Evolutionary conservation across 2,797 vertebrate genomes (phyloP).

Genomic region (Pipistrellus kuhlii): DNA sequence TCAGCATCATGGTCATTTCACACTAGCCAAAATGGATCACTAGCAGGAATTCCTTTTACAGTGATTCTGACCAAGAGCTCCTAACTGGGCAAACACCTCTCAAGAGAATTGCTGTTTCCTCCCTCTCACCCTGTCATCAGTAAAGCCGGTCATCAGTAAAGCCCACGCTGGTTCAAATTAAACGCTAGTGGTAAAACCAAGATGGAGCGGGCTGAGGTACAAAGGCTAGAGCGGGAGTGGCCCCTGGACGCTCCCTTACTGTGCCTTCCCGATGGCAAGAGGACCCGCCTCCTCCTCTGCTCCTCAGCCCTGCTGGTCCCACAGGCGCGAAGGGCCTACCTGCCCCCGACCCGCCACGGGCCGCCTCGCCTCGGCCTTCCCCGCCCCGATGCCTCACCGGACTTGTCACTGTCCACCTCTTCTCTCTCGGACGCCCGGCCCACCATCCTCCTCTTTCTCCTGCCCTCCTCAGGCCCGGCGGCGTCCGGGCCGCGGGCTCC

Average conservation of each 20-base stretch:
- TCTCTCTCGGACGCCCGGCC: background rate
- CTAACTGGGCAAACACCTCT: background rate
- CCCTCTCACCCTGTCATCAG: background rate
- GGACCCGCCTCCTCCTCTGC: background rate
- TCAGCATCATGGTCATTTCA: background rate
- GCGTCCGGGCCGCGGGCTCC: background rate
- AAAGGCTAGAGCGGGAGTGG: background rate
- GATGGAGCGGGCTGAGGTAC: background rate
- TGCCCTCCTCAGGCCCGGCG: background rate
- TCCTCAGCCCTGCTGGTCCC: background rate
- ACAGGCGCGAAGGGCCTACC: fast-evolving
- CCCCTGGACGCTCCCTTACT: background rate
- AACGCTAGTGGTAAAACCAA: background rate
- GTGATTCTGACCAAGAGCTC: background rate
- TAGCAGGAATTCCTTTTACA: background rate
- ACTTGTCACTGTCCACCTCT: background rate
- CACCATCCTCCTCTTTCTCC: slow-evolving; percentile 40
- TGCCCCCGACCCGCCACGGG: background rate
- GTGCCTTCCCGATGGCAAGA: background rate
- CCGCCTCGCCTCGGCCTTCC: background rate
- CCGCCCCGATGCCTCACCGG: background rate
- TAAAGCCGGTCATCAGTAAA: too few species aligned
- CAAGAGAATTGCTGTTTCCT: background rate
- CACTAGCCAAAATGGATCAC: background rate
- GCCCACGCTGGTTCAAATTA: background rate